A percentile compares a stretch with the other conserved stretches of the same genome.
Conservation (phyloP, 1,140 invertebrate genomes). For the Caerostris extrusa region DNA sequence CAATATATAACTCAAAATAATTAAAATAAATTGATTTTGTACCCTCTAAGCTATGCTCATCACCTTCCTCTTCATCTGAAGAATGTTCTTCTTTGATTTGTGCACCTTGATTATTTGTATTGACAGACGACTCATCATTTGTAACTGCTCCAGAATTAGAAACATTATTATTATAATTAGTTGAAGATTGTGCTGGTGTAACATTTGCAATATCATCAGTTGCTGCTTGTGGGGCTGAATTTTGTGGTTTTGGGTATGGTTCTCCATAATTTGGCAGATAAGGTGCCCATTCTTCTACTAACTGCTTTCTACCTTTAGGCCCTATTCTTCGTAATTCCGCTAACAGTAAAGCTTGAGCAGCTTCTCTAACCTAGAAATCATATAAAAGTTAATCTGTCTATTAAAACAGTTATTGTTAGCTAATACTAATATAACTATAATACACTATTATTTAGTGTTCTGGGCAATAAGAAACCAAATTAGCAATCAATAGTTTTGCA, state of each 20-base stretch:
- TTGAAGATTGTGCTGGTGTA: neutral
- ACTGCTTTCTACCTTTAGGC: slow-evolving; percentile 92
- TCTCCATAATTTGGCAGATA: slow-evolving; percentile 94
- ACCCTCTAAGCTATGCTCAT: slow-evolving; percentile 82
- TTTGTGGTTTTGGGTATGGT: slow-evolving; percentile 69
- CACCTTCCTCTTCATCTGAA: slow-evolving; percentile 91
- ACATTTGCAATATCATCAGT: neutral
- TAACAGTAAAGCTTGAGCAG: slow-evolving; percentile 96
- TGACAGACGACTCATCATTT: neutral
- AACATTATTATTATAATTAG: slow-evolving; percentile 16
- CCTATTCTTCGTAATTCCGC: slow-evolving; percentile 96
- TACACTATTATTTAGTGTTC: too few relatives aligned
- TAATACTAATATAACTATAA: too few relatives aligned
- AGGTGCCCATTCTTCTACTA: slow-evolving; percentile 97
- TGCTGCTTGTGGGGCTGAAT: slow-evolving; percentile 50
- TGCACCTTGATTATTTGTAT: slow-evolving; percentile 29
- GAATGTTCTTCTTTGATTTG: slow-evolving; percentile 80
- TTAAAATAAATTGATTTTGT: slow-evolving; percentile 40
- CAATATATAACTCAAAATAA: neutral
- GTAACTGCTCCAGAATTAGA: slow-evolving; percentile 8
- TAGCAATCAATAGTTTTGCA: too few relatives aligned
- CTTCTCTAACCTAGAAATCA: slow-evolving; percentile 89
- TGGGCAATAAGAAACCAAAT: too few relatives aligned
- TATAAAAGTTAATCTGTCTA: neutral
- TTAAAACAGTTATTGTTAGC: too few relatives aligned